Evolutionary conservation across 2,888 invertebrate genomes (phyloP).

Genomic region (Agrypnus murinus): DNA sequence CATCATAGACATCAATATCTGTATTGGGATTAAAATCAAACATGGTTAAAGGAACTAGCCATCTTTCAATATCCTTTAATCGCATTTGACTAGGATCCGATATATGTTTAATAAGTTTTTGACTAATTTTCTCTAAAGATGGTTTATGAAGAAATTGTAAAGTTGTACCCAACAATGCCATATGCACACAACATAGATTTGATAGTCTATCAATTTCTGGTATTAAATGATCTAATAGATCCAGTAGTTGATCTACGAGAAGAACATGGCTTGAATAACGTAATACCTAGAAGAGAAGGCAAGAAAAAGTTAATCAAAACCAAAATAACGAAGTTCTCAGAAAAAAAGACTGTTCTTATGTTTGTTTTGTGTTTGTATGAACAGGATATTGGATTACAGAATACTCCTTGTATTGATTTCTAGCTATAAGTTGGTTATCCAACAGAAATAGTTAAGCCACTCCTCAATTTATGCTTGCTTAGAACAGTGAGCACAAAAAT

Average conservation of each 20-base stretch:
- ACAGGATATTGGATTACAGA: too few relatives aligned
- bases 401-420: too few relatives aligned
- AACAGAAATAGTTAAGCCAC: too few relatives aligned
- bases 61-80: conserved; percentile 85
- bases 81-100: conserved; percentile 60
- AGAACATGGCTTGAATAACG: conserved; percentile 74
- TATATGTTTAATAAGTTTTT: conserved; percentile 73
- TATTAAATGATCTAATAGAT: conserved; percentile 74
- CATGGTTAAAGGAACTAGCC: conserved; percentile 77
- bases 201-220: conserved; percentile 77
- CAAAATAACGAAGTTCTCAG: too few relatives aligned
- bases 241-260: conserved; percentile 71
- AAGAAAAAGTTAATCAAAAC: neutral
- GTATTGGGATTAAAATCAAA: conserved; percentile 76
- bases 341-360: too few relatives aligned
- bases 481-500: too few relatives aligned
- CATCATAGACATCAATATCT: conserved; percentile 70
- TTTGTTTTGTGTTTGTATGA: too few relatives aligned
- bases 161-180: conserved; percentile 77
- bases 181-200: conserved; percentile 78
- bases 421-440: too few relatives aligned
- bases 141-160: conserved; percentile 71
- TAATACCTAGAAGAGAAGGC: conserved; percentile 67
- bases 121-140: conserved; percentile 72
- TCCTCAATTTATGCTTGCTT: too few relatives aligned